Evolutionary conservation across 2,797 vertebrate species (phyloP).

Genomic region (Acanthis flammea): DNA sequence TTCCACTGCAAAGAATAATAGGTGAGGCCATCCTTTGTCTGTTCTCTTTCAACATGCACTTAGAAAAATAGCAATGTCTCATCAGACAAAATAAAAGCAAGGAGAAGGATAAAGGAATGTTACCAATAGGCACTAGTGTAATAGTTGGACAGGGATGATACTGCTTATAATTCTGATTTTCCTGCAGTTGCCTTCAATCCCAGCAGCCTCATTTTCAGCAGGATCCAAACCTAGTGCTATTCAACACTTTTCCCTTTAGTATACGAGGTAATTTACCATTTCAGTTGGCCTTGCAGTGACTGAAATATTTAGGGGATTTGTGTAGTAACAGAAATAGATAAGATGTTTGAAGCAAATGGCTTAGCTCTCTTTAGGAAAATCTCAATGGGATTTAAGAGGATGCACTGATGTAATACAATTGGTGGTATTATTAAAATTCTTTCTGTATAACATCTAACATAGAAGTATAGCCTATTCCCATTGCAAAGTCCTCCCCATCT

Average conservation of each 20-base stretch:
- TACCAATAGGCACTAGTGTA: not conserved
- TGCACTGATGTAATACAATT: conserved; percentile 60
- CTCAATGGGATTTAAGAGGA: conserved; percentile 60
- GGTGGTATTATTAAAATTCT: conserved; percentile 68
- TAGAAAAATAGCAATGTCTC: conserved; percentile 33
- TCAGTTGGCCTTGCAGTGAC: conserved; percentile 36
- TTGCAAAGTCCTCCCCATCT: not conserved
- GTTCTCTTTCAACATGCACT: not conserved
- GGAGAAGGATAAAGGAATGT: not conserved
- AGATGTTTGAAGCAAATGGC: conserved; percentile 47
- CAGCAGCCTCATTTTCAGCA: conserved; percentile 3
- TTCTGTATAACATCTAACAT: conserved; percentile 37
- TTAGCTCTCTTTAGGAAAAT: conserved; percentile 70
- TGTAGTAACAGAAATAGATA: conserved; percentile 65
- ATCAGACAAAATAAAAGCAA: conserved; percentile 14
- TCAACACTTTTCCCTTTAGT: conserved; percentile 26
- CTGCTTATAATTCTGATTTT: conserved; percentile 28
- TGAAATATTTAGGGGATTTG: conserved; percentile 65
- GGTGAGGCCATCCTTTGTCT: conserved; percentile 16
- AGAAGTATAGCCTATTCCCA: conserved; percentile 4
- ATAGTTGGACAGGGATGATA: not conserved
- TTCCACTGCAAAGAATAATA: conserved; percentile 50
- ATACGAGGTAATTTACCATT: conserved; percentile 45
- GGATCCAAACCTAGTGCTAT: not conserved
- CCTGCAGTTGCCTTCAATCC: conserved; percentile 20